These are phyloP conservation scores for Aphaenogaster rudis DNA, from an alignment of 1,140 invertebrate genomes.

Conservation along the genomic window DNA sequence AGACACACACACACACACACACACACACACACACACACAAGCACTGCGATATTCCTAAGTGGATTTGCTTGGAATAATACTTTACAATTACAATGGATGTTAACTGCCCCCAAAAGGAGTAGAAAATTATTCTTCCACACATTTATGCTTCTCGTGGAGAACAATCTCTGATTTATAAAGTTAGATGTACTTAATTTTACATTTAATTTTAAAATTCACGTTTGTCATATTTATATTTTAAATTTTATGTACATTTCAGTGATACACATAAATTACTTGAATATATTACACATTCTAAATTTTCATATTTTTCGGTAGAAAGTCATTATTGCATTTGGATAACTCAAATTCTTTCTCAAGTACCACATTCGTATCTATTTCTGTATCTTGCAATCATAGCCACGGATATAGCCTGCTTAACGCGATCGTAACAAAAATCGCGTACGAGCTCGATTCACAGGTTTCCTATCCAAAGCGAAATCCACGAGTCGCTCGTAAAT, in stretches of 20 bases:
- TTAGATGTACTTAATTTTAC: background rate
- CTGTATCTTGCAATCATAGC: constrained; percentile 1
- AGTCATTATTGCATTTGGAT: background rate
- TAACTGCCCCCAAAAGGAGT: background rate
- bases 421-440: constrained; percentile 45
- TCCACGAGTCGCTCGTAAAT: constrained; percentile 81
- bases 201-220: background rate
- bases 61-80: constrained; percentile 38
- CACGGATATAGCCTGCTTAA: background rate
- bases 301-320: background rate
- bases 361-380: background rate
- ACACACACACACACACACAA: background rate
- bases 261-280: background rate
- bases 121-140: background rate
- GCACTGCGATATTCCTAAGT: constrained; percentile 4
- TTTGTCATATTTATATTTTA: background rate
- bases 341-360: background rate
- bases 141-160: background rate
- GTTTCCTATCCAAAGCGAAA: constrained; percentile 66
- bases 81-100: constrained; percentile 31
- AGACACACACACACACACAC: too few species aligned
- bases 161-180: background rate
- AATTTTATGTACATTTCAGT: background rate
- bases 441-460: constrained; percentile 43
- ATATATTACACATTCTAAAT: background rate